Conservation (phyloP, 1,140 invertebrate species). For the Ptiloglossa arizonensis region DNA sequence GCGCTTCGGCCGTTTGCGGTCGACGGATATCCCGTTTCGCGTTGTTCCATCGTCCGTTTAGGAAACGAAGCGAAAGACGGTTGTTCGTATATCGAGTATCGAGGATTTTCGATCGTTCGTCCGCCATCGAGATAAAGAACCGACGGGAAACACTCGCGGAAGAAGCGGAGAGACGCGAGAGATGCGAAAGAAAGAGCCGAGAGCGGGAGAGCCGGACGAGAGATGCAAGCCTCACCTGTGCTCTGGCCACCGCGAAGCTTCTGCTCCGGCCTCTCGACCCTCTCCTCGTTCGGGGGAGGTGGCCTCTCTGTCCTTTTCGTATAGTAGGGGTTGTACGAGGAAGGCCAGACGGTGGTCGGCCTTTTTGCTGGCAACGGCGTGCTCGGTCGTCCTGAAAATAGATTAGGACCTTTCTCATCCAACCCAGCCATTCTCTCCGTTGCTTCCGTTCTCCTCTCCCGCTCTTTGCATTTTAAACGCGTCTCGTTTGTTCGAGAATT, state of each 20-base stretch:
- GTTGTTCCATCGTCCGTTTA: constrained; percentile 3
- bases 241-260: constrained; percentile 71
- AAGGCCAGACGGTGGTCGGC: constrained; percentile 76
- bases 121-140: constrained; percentile 12
- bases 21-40: not conserved
- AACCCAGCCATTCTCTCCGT: constrained; percentile 62
- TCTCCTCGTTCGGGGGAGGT: constrained; percentile 70
- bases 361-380: constrained; percentile 73
- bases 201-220: constrained; percentile 64
- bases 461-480: not conserved
- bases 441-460: constrained; percentile 17
- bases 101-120: too few relatives aligned
- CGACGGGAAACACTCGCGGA: constrained; percentile 40
- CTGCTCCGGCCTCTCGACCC: constrained; percentile 73
- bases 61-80: too few relatives aligned
- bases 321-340: constrained; percentile 74
- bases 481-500: not conserved
- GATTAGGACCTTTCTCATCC: constrained; percentile 77
- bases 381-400: constrained; percentile 78
- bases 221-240: constrained; percentile 76
- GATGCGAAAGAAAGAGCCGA: constrained; percentile 37
- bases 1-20: too few relatives aligned
- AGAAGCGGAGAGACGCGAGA: constrained; percentile 39
- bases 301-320: constrained; percentile 77
- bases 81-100: not conserved